phyloP scores from a whole-genome alignment of 1,140 invertebrate species.

The Drosophila ohnishii region DNA sequence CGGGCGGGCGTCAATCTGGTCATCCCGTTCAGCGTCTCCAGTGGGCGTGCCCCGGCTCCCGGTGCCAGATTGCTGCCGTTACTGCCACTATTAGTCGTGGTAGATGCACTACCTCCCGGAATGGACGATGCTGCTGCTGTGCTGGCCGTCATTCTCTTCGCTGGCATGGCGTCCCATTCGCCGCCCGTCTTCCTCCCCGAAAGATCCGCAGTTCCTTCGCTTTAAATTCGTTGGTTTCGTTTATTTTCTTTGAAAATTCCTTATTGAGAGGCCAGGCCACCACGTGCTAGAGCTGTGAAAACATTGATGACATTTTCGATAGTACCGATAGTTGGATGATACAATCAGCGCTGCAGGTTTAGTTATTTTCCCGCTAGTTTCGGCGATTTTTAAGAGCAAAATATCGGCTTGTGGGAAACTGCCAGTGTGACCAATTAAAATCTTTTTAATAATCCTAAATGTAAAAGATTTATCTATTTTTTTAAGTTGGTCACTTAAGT shows the following conservation, averaged over 20 bases:
- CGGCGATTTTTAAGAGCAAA: too few relatives aligned
- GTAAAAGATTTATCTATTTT: too few relatives aligned
- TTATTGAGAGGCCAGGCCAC: conserved; percentile 1
- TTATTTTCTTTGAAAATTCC: conserved; percentile 8
- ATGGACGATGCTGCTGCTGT: conserved; percentile 34
- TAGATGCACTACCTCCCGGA: conserved; percentile 34
- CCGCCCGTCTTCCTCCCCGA: background rate
- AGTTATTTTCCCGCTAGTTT: too few relatives aligned
- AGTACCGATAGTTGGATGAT: background rate
- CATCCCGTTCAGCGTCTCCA: conserved; percentile 57
- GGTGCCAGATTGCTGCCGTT: conserved; percentile 12
- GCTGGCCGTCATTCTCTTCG: conserved; percentile 54
- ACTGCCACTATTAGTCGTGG: conserved; percentile 25
- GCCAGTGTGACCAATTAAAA: background rate
- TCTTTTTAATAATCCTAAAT: background rate
- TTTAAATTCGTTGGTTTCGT: background rate
- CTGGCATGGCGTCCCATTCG: conserved; percentile 62
- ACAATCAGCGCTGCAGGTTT: too few relatives aligned
- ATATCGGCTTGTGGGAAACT: too few relatives aligned
- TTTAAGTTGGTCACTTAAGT: background rate
- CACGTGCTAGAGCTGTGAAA: conserved; percentile 3
- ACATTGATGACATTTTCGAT: conserved; percentile 7
- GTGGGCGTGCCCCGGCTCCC: conserved; percentile 10
- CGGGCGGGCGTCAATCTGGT: conserved; percentile 83
- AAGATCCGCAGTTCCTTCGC: background rate